Evolutionary conservation across 1,140 invertebrate species (phyloP), one percentile per base, ranked within the genome.

Genomic region (Acromyrmex charruanus): DNA sequence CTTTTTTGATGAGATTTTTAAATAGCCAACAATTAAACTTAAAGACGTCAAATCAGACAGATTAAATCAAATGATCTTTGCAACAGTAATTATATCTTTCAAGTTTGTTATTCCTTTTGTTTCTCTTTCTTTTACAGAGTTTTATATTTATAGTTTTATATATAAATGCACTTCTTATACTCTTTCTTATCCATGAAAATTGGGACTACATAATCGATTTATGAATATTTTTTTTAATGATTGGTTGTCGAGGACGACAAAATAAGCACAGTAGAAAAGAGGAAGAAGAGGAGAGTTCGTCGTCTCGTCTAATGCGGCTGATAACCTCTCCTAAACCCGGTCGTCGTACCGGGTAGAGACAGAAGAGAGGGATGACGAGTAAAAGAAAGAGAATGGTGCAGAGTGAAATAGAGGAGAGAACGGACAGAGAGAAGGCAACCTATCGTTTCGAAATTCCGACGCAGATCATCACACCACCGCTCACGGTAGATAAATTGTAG

Each of bases 281-380:
- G 80, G 68, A 82, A 82, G 55, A 75, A 65, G 21, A 55, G n/a
- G 6, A 61, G 86, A 89, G 86, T 91, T 92, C 84, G 86, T 88
- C 88, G 90, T 85, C 89, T 90, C 85, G 69, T 92, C 89, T 92
- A 91, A 87, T 81, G 84, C 86, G 87, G 88, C 81, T 90, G 88
- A 89, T 90, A 88, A 90, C 87, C 89, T 91, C 72, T 63, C 65
- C 90, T 89, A 91, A 91, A 91, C 88, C 86, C 81, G 87, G 81
- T 84, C 85, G 72, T 87, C 77, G 68, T 81, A 65, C 59, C 77
- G 58, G 4, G 72, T 55, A 65, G 71, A 75, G 69, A 44, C 63
- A 65, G 49, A n/a, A 44, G 25, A 75, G 31, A 85, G 68, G 16
- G 39, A 74, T 59, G 79, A 10, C 66, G 28, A 88, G 63, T 51